Base-by-base conservation (phyloP, 1,140 invertebrate species). In the Brachionus manjavacas region DNA sequence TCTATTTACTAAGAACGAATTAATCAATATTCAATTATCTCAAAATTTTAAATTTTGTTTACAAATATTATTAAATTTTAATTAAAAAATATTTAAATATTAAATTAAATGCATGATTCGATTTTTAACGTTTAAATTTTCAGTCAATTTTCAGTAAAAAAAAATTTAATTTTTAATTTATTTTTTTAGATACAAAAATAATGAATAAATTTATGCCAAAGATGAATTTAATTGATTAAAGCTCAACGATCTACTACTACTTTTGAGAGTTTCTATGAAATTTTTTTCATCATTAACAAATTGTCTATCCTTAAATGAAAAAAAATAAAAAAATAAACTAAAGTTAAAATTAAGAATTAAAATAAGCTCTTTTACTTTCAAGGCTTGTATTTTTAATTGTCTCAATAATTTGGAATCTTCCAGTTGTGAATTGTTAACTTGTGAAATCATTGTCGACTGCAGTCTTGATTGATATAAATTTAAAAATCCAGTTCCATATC, bases 211-310 rank as follows among this genome's bases (percentile, higher is more conserved):
- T 39, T 46, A 76, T 12, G 72, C 72, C 16, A 76, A 46, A 46
- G 72, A 20, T 20, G 72, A 76, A 49, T 46, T 76, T 35, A 76
- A 76, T 25, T 76, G 72, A 49, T 76, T 76, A 41, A 52, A 20
- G 28, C 72, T 76, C 2, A 46, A 25, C 3, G 72, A 76, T 49
- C 43, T 76, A 46, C 11, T 76, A 49, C 16, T 23, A 46, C 16
- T 76, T 76, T 81, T 68, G 11, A 81, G 55, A 43, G 16, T 28
- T 31, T 68, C 79, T 16, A 81, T 81, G 43, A 81, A 81, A 31
- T 60, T 31, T 25, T 41, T 81, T 68, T 81, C 79, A 1, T 81
- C 79, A 39, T 68, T 81, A 6, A 81, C 20, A 68, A 81, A 81
- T 31, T 81, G 52, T 60, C 41, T 60, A 31, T 81, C 79, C 28